Conservation (phyloP, 2,797 vertebrate species). For the Philypnodon macrostomus region DNA sequence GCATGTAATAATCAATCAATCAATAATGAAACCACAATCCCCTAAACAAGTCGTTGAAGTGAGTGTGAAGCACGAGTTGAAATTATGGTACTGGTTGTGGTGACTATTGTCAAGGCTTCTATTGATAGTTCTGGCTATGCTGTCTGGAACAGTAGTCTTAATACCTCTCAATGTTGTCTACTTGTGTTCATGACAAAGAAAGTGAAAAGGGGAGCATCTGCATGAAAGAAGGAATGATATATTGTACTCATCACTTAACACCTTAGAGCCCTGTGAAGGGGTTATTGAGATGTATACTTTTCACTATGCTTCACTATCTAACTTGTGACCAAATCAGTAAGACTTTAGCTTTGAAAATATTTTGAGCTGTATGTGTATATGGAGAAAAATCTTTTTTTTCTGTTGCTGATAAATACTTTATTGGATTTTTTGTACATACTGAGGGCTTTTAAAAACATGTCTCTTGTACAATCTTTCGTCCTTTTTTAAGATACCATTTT, state of each 20-base stretch:
- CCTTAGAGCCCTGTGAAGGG: slow-evolving; percentile 42
- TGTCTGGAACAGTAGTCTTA: slow-evolving; percentile 65
- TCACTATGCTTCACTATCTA: slow-evolving; percentile 73
- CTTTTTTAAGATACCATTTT: slow-evolving; percentile 80
- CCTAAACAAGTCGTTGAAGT: slow-evolving; percentile 18
- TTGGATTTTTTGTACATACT: slow-evolving; percentile 80
- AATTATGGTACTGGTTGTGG: slow-evolving; percentile 35
- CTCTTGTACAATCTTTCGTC: slow-evolving; percentile 75
- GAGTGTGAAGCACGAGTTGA: slow-evolving; percentile 25
- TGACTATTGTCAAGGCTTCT: slow-evolving; percentile 41
- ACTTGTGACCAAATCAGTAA: slow-evolving; percentile 83
- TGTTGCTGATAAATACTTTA: slow-evolving; percentile 70
- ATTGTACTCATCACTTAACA: slow-evolving; percentile 51
- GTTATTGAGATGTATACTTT: slow-evolving; percentile 58
- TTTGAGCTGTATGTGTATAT: slow-evolving; percentile 80
- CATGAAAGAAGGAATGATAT: slow-evolving; percentile 43
- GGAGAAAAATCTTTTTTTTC: slow-evolving; percentile 71
- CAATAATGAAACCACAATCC: slow-evolving; percentile 32
- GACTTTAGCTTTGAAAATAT: slow-evolving; percentile 79
- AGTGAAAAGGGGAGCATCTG: slow-evolving; percentile 44
- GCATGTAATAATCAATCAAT: slow-evolving; percentile 36
- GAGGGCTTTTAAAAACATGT: slow-evolving; percentile 81
- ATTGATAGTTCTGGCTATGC: slow-evolving; percentile 53
- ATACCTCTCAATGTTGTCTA: slow-evolving; percentile 73
- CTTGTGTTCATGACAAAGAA: slow-evolving; percentile 54